phyloP scores from a whole-genome alignment of 2,113 vertebrate genomes.

The Hystrix cristata region DNA sequence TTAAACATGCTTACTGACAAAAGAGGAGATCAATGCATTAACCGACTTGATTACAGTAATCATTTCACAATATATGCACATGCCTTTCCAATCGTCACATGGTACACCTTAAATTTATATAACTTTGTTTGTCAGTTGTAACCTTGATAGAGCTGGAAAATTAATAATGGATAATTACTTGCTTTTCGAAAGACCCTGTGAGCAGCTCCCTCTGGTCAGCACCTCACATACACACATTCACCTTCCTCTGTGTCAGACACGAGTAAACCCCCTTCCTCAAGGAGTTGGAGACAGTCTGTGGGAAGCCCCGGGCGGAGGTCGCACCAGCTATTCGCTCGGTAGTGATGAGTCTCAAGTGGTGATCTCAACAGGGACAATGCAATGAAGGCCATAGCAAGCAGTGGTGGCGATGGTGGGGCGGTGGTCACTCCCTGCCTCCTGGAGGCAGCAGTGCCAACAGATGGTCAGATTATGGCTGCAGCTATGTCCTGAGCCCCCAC shows the following conservation, averaged over 20 bases:
- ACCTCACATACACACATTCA: background rate
- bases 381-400: background rate
- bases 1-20: background rate
- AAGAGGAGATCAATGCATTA: accelerated
- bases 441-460: background rate
- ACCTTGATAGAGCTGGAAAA: background rate
- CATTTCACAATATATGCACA: background rate
- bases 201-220: background rate
- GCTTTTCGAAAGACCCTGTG: background rate
- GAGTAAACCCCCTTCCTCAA: background rate
- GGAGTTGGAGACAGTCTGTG: background rate
- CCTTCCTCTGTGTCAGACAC: background rate
- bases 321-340: accelerated
- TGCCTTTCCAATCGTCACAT: background rate
- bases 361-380: background rate
- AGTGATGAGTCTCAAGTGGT: background rate
- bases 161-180: background rate
- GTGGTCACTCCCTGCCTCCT: too few relatives aligned
- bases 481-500: background rate
- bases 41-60: background rate
- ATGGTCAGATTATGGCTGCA: too few relatives aligned
- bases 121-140: background rate
- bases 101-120: background rate
- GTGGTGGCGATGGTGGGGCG: background rate
- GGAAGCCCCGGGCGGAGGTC: background rate